Evolutionary conservation across 2,888 invertebrate species (phyloP), one percentile per base, ranked within the genome.

Genomic region (Troglohyphantes excavatus): DNA sequence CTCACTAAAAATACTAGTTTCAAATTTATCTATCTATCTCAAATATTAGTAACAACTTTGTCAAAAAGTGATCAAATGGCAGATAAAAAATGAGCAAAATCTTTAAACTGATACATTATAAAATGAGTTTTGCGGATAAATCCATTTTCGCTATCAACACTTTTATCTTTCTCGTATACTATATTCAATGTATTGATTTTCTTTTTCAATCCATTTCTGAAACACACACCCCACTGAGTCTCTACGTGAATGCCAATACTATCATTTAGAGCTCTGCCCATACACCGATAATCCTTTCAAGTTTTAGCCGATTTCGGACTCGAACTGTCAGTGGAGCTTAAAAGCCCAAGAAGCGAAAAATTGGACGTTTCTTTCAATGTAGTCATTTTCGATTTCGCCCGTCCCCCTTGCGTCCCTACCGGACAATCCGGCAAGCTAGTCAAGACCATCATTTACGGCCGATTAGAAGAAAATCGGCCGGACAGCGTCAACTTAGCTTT

Each of bases 381-480:
- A 81, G 81, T 87, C 87, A 87, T 87, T 79, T 87, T 65, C 73
- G 72, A 87, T 79, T 87, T 81, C 73, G 63, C 19, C 43, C 53
- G 43, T 46, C 53, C 21, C 26, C 26, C 29, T 46, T 46, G 43
- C 33, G 39, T 63, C 63, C 27, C 78, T 76, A 26, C 68, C 19
- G 65, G 68, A 70, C 59, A 82, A 72, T 78, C 68, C 59, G 26
- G 76, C 59, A 59, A 78, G 67, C 86, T 67, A 84, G 84, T 84
- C 84, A 84, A 23, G 27, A 59, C 76, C 79, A 72, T 87, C 87
- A 87, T 87, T 87, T 87, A 87, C 81, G 87, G 39, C 72, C 81
- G 87, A 87, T 87, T 87, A 87, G 65, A 53, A 73, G 59, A 61
- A 78, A 87, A 87, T 87, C 81, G 73, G 65, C 73, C 33, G 19